Evolutionary conservation across 2,113 vertebrate genomes (phyloP).

Genomic region (Serinus canaria): DNA sequence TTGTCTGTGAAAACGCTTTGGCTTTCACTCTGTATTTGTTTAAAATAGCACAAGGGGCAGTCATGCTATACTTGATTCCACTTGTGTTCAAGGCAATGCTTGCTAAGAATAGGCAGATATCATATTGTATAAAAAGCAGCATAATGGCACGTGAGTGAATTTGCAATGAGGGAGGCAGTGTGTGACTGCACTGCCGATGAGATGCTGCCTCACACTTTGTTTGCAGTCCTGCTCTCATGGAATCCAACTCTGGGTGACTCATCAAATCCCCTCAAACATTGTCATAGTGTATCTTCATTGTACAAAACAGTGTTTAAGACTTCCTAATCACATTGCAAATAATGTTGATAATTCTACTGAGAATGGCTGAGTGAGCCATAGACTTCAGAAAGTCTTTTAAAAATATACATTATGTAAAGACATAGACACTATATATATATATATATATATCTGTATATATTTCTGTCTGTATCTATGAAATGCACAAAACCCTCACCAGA

Average conservation of each 20-base stretch:
- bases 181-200: constrained; percentile 19
- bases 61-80: background rate
- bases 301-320: constrained; percentile 29
- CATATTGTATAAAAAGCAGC: constrained; percentile 32
- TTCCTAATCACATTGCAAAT: constrained; percentile 45
- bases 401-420: background rate
- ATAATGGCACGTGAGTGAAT: constrained; percentile 40
- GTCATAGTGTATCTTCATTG: background rate
- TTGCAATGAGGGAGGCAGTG: constrained; percentile 4
- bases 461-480: background rate
- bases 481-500: background rate
- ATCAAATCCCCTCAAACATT: background rate
- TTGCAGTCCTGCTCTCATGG: background rate
- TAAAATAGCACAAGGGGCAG: constrained; percentile 19
- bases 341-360: background rate
- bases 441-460: background rate
- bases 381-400: background rate
- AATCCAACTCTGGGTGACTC: background rate
- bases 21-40: background rate
- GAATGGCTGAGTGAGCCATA: background rate
- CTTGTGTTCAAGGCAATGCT: background rate
- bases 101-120: constrained; percentile 47
- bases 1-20: background rate
- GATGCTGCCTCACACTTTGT: background rate
- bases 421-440: background rate